These are phyloP conservation scores for Andricus grossulariae DNA, from an alignment of 1,140 invertebrate genomes.

Conservation along the genomic window DNA sequence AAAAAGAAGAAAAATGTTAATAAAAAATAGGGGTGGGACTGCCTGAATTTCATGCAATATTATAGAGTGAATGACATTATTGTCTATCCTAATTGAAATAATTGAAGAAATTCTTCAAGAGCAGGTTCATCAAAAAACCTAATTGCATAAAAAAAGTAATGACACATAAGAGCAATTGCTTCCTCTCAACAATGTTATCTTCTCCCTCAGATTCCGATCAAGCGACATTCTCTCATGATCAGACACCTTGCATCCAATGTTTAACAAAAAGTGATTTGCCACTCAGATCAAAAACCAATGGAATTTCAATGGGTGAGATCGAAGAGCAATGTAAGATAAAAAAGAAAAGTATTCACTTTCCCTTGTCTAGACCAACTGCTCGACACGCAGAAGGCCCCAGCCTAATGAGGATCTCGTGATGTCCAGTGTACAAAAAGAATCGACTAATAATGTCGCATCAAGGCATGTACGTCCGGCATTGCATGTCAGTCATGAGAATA, in stretches of 20 bases:
- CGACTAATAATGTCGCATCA: slow-evolving; percentile 56
- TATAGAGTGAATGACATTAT: too few relatives aligned
- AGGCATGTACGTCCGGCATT: too few relatives aligned
- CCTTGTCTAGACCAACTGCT: background rate
- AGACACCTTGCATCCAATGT: slow-evolving; percentile 20
- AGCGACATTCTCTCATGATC: background rate
- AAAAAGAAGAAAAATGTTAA: too few relatives aligned
- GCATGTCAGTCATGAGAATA: slow-evolving; percentile 53
- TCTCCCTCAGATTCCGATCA: background rate
- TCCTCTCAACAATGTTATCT: background rate
- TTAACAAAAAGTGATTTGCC: background rate
- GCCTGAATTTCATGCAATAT: too few relatives aligned
- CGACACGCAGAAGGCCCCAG: background rate
- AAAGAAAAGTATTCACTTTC: slow-evolving; percentile 1
- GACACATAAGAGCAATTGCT: too few relatives aligned
- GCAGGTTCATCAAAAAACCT: too few relatives aligned
- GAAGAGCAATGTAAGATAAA: background rate
- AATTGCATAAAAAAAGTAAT: too few relatives aligned
- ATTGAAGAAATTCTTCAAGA: too few relatives aligned
- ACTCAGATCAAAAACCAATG: background rate
- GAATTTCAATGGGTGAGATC: slow-evolving; percentile 1
- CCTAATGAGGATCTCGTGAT: slow-evolving; percentile 40
- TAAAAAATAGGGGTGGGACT: too few relatives aligned
- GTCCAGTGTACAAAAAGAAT: slow-evolving; percentile 44
- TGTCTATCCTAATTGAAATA: too few relatives aligned